Evolutionary conservation across 2,797 vertebrate genomes (phyloP), one percentile per base, ranked within the genome.

Genomic region (Ciconia nigra): DNA sequence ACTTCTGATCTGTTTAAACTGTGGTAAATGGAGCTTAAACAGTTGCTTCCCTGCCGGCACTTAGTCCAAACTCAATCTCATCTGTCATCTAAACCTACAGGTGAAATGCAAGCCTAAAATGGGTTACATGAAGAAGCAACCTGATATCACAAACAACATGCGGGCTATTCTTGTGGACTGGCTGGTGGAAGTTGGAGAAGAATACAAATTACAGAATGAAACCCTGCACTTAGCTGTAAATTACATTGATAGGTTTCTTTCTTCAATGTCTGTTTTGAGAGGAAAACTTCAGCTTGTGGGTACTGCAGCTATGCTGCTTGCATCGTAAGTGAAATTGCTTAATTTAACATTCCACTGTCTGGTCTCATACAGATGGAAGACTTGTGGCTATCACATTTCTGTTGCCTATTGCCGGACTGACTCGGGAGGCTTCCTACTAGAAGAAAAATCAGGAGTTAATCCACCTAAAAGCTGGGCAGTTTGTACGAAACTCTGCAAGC

Each of bases 261-360:
- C 99, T 6, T 99, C 99, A 1, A 99, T 99, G 99, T 99, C 99
- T 8, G 99, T 99, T 80, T 95, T 99, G 91, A 98, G 99, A 94
- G 99, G 99, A 57, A 99, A 99, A 87, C 99, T 99, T 76, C 99
- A 99, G 97, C 98, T 99, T n/a, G 99, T 99, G 17, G 99, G 99
- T 31, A 99, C 99, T 2, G 99, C 99, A 28, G 99, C 99, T 44
- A 99, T 99, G 99, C 98, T 99, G 63, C 96, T 99, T 5, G 99
- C 99, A 74, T 99, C 99, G 99, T 99, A 99, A 98, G 99, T 99
- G 70, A 87, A n/a, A 63, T 65, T 37, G n/a, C 52, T 80, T 65
- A 5, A 6, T 84, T 69, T 69, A 37, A 22, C 52, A 46, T 87
- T 77, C 37, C 1, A 11, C 29, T 26, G 37, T 37, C 35, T 85